phyloP scores from a whole-genome alignment of 2,888 invertebrate species.

The Buathra laborator region DNA sequence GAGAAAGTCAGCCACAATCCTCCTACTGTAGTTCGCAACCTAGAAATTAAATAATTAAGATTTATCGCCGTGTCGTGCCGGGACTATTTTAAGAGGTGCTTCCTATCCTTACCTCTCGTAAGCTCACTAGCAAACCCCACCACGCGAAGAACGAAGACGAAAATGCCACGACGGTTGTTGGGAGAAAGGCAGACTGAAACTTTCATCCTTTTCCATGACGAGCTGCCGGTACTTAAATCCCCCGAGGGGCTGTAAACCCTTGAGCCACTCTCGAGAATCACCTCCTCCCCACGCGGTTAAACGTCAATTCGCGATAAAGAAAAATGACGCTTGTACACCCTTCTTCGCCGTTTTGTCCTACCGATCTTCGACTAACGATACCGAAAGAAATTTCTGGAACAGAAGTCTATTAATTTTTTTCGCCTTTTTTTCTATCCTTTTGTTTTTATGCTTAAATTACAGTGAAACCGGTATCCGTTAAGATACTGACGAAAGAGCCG shows the following conservation, averaged over 20 bases:
- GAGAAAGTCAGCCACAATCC: conserved; percentile 8
- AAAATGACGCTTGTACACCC: conserved; percentile 6
- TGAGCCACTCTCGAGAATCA: conserved; percentile 27
- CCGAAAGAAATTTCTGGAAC: not conserved
- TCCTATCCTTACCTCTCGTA: conserved; percentile 40
- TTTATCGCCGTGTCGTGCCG: conserved; percentile 72
- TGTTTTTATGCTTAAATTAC: conserved; percentile 81
- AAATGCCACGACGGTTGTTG: conserved; percentile 7
- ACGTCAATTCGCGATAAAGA: conserved; percentile 35
- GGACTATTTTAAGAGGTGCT: conserved; percentile 67
- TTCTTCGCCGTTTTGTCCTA: conserved; percentile 10
- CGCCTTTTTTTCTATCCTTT: not conserved
- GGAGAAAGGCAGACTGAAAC: conserved; percentile 33
- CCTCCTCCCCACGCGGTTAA: conserved; percentile 6
- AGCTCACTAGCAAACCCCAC: not conserved
- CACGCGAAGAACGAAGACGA: conserved; percentile 6
- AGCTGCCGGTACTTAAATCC: conserved; percentile 32
- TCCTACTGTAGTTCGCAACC: conserved; percentile 40
- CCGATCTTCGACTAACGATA: not conserved
- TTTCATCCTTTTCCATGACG: conserved; percentile 56
- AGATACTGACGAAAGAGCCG: conserved; percentile 93
- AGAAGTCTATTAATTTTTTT: not conserved
- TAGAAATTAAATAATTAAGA: conserved; percentile 79
- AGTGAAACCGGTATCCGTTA: conserved; percentile 95
- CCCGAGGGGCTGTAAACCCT: conserved; percentile 37